Evolutionary conservation across 2,113 vertebrate genomes (phyloP).

Genomic region (Pardalotus punctatus): DNA sequence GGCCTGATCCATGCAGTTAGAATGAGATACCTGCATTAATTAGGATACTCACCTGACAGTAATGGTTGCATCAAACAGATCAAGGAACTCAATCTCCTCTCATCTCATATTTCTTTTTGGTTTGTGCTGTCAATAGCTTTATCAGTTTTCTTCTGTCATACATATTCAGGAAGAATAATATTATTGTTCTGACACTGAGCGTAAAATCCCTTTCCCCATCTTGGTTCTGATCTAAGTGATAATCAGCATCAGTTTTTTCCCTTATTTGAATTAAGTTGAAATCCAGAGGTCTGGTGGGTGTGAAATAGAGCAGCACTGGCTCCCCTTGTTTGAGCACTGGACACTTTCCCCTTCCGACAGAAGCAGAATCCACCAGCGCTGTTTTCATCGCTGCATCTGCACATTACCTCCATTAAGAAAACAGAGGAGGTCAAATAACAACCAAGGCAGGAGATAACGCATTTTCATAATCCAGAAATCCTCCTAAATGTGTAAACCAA

Average conservation of each 20-base stretch:
- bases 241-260: neutral
- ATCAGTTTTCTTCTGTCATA: neutral
- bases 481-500: neutral
- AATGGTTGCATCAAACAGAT: constrained; percentile 5
- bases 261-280: neutral
- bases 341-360: neutral
- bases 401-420: neutral
- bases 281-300: neutral
- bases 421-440: neutral
- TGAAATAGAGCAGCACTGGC: neutral
- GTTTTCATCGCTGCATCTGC: neutral
- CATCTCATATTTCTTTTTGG: constrained; percentile 5
- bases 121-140: neutral
- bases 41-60: constrained; percentile 43
- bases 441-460: neutral
- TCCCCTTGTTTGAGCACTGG: neutral
- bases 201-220: neutral
- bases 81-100: neutral
- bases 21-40: constrained; percentile 52
- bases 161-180: neutral
- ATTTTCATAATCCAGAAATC: neutral
- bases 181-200: neutral
- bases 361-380: neutral
- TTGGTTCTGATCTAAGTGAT: neutral
- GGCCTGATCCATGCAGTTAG: constrained; percentile 40